Conservation (phyloP, 2,113 vertebrate genomes). For the Gambusia holbrooki region DNA sequence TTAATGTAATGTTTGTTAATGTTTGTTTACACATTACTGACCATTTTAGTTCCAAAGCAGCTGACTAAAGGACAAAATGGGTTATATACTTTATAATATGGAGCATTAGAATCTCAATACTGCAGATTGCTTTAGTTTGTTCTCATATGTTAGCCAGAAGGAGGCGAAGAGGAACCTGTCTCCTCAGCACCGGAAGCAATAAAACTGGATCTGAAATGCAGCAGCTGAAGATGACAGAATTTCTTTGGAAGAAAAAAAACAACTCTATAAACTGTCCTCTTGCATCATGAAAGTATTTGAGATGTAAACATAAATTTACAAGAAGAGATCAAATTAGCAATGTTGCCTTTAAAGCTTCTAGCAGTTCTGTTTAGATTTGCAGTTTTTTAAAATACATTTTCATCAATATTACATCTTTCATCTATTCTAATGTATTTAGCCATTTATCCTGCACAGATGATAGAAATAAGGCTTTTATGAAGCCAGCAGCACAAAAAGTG, state of each 20-base stretch:
- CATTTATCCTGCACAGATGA: constrained; percentile 13
- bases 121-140: background rate
- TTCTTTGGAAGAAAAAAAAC: background rate
- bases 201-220: constrained; percentile 11
- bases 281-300: background rate
- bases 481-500: too few relatives aligned
- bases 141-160: background rate
- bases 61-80: too few relatives aligned
- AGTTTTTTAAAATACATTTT: background rate
- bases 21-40: too few relatives aligned
- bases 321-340: background rate
- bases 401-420: background rate
- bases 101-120: background rate
- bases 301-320: background rate
- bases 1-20: too few relatives aligned
- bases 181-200: constrained; percentile 9
- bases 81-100: background rate
- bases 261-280: background rate
- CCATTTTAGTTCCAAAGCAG: too few relatives aligned
- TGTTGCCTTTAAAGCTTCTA: background rate
- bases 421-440: background rate
- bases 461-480: background rate
- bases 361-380: background rate
- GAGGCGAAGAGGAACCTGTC: background rate
- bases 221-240: constrained; percentile 9